Base-by-base conservation (phyloP, 1,140 invertebrate species). In the Drosophila dunni region DNA sequence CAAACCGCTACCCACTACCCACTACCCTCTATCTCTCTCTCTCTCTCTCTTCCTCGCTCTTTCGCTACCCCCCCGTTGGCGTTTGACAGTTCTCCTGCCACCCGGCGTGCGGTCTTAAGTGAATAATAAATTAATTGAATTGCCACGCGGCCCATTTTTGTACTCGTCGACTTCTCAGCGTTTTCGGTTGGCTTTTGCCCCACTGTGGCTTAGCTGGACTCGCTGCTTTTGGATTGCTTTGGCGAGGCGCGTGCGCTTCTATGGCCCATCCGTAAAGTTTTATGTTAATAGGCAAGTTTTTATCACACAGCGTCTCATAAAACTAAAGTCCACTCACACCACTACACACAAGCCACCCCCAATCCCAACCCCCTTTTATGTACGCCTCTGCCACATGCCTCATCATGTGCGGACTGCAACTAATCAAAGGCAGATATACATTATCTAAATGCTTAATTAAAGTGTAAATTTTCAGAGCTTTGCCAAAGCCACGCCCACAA, bases 61-160 rank as follows among this genome's bases (percentile, higher is more conserved):
- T n/a, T 24, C n/a, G 5, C 10, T 44, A 20, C 29, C 34, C 20
- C 5, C 24, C 60, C 7, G n/a, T 20, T 17, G 2, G 11, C 51
- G 13, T 4, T 13, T 20, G 44, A 29, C 36, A 56, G 51, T n/a
- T 17, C 38, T 46, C 24, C 66, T 34, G 34, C 50, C 68, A 15
- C 46, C 8, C 45, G 72, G 73, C 74, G 75, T 66, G 66, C 75
- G 54, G 62, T 89, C 73, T 83, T 88, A 88, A 88, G 83, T 88
- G 83, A 88, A 88, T 88, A 88, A 88, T 88, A 88, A 88, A 88
- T 88, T 88, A 88, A 88, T 88, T 88, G 84, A 88, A 88, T 88
- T 51, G 83, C 79, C 79, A 77, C 65, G 74, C 81, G 81, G 73
- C 65, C 79, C 83, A 88, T 80, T 88, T 89, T 72, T 61, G 73